These are phyloP conservation scores for Sesamia nonagrioides DNA, from an alignment of 1,140 invertebrate species.

Conservation along the genomic window DNA sequence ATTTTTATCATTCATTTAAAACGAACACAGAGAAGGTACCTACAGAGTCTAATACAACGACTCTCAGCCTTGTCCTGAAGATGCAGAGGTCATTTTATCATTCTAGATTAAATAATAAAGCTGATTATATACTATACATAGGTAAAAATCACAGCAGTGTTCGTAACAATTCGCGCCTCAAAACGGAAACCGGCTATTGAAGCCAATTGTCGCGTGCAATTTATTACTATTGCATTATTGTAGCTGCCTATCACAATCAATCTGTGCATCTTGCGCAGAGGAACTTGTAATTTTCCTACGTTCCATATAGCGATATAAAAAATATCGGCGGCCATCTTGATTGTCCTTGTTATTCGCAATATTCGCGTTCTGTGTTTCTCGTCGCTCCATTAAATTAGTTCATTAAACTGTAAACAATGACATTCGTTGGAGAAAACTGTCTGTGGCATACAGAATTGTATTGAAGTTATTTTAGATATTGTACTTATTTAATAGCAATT, in stretches of 20 bases:
- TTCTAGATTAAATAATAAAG: too few relatives aligned
- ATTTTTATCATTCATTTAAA: too few relatives aligned
- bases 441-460: not conserved
- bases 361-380: too few relatives aligned
- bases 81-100: not conserved
- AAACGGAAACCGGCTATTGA: slow-evolving; percentile 15
- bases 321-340: not conserved
- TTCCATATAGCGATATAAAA: not conserved
- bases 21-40: too few relatives aligned
- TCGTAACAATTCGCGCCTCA: slow-evolving; percentile 27
- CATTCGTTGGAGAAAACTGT: not conserved
- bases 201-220: slow-evolving; percentile 28
- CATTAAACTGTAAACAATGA: slow-evolving; percentile 8
- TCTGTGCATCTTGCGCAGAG: not conserved
- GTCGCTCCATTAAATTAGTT: not conserved
- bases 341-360: slow-evolving; percentile 3
- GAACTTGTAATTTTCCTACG: not conserved
- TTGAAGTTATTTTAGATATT: too few relatives aligned
- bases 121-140: not conserved
- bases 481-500: too few relatives aligned
- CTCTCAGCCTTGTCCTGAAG: slow-evolving; percentile 1
- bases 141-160: slow-evolving; percentile 11
- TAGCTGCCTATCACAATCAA: slow-evolving; percentile 36
- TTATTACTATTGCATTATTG: slow-evolving; percentile 36
- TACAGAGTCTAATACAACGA: too few relatives aligned